These are phyloP conservation scores for Hydrozoanthus tunicans DNA, from an alignment of 64 coral and sea anemone species.

Conservation along the genomic window DNA sequence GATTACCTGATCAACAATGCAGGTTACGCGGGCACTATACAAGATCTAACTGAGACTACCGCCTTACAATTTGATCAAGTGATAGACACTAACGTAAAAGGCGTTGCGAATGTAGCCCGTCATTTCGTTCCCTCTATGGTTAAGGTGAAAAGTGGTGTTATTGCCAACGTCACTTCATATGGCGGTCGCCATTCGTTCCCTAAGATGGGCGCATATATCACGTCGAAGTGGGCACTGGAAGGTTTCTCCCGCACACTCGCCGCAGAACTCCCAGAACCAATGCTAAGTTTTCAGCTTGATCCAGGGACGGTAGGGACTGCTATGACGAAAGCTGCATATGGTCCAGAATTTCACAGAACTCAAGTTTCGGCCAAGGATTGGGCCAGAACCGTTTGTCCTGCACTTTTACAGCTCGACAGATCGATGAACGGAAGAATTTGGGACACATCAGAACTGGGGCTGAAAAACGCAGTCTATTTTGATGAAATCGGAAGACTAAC, in stretches of 20 bases:
- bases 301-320: background rate
- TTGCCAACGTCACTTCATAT: conserved; percentile 4
- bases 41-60: background rate
- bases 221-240: conserved; percentile 16
- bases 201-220: background rate
- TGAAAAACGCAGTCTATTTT: background rate
- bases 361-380: background rate
- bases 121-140: conserved; percentile 27
- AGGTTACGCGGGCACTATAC: background rate
- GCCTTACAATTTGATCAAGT: background rate
- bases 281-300: conserved; percentile 16
- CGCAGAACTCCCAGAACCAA: background rate
- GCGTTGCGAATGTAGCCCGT: background rate
- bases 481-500: background rate
- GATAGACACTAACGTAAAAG: background rate
- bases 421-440: background rate
- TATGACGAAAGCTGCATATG: background rate
- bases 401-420: background rate
- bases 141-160: background rate
- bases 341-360: background rate
- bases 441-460: background rate
- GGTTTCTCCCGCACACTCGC: background rate
- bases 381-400: background rate
- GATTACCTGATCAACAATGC: conserved; percentile 10
- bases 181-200: background rate